Percentiles rank a stretch among this genome's conserved stretches.
These are phyloP conservation scores for Bradypodion pumilum DNA, from an alignment of 2,797 vertebrate genomes.

Conservation along the genomic window DNA sequence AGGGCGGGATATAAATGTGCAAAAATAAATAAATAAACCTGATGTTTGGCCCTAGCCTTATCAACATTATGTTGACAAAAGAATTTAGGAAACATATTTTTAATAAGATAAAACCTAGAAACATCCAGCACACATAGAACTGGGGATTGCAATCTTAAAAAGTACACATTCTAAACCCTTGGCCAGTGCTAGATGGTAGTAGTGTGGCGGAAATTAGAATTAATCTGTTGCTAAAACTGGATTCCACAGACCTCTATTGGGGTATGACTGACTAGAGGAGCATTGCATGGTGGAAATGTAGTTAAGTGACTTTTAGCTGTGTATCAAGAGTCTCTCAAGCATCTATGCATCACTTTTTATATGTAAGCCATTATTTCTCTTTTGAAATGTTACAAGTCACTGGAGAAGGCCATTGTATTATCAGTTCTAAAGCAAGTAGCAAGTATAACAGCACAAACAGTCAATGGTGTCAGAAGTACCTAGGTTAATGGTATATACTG, in stretches of 20 bases:
- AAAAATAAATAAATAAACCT: too few species aligned
- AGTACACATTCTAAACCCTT: too few species aligned
- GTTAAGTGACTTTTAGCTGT: neutral
- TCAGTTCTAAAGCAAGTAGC: neutral
- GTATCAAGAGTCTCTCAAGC: neutral
- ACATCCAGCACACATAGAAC: too few species aligned
- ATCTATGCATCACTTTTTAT: neutral
- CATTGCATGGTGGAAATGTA: neutral
- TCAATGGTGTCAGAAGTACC: neutral
- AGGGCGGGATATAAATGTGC: too few species aligned
- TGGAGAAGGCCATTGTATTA: neutral
- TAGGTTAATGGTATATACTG: neutral
- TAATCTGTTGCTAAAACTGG: neutral
- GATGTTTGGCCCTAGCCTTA: too few species aligned
- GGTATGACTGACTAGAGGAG: neutral
- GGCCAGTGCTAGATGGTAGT: too few species aligned
- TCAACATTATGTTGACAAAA: too few species aligned
- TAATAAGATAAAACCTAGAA: too few species aligned
- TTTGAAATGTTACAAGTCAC: neutral
- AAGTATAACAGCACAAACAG: slow-evolving; percentile 9
- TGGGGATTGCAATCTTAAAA: too few species aligned
- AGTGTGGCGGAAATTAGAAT: neutral
- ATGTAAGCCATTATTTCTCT: neutral
- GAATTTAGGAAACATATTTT: too few species aligned
- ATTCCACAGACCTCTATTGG: neutral